phyloP scores from a whole-genome alignment of 2,888 invertebrate genomes.

The Platycnemis pennipes region DNA sequence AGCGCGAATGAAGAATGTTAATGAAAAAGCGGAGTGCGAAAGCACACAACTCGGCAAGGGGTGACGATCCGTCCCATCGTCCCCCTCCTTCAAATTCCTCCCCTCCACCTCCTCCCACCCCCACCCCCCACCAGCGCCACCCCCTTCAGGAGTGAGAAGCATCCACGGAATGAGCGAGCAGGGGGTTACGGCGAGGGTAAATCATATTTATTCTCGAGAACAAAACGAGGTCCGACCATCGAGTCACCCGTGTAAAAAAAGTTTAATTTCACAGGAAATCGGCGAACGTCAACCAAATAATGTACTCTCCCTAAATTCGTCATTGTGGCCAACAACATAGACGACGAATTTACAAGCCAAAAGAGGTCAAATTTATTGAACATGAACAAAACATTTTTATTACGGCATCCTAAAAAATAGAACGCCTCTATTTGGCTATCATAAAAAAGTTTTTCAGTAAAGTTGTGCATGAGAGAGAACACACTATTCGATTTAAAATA shows the following conservation, averaged over 20 bases:
- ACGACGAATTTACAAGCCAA: too few relatives aligned
- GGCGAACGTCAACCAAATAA: not conserved
- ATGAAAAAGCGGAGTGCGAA: not conserved
- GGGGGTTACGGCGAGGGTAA: not conserved
- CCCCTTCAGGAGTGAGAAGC: not conserved
- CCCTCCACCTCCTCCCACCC: too few relatives aligned
- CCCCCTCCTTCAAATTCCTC: too few relatives aligned
- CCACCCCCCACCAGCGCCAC: not conserved
- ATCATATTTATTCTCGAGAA: not conserved
- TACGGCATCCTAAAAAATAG: too few relatives aligned
- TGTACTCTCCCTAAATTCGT: not conserved
- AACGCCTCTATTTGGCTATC: too few relatives aligned
- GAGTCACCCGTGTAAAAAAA: not conserved
- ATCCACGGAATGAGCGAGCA: not conserved
- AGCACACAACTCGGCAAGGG: not conserved
- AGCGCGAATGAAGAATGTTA: not conserved
- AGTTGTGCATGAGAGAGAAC: too few relatives aligned
- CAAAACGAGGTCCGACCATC: not conserved
- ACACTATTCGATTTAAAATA: too few relatives aligned
- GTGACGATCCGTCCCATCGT: too few relatives aligned
- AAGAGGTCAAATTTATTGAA: too few relatives aligned
- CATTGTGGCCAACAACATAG: too few relatives aligned
- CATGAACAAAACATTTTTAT: too few relatives aligned
- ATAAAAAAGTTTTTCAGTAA: too few relatives aligned
- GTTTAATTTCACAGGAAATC: not conserved